phyloP scores from a whole-genome alignment of 2,888 invertebrate genomes.

The Liodrosophila aerea region DNA sequence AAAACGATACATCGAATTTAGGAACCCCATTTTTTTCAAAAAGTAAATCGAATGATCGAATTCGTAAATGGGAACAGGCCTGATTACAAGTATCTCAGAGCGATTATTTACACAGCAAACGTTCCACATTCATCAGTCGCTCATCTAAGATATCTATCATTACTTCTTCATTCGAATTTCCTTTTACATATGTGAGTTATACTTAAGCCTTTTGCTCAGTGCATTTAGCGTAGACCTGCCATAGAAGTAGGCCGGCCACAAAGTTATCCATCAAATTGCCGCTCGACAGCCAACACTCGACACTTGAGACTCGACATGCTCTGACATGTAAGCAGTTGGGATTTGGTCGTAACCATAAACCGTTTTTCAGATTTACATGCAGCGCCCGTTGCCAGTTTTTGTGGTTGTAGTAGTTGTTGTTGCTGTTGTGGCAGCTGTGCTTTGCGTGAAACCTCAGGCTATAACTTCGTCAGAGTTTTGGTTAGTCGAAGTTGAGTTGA shows the following conservation, averaged over 20 bases:
- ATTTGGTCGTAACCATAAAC: conserved; percentile 74
- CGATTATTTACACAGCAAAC: too few relatives aligned
- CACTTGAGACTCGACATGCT: conserved; percentile 51
- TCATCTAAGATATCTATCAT: too few relatives aligned
- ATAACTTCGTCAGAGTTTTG: conserved; percentile 16
- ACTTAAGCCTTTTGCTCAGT: not conserved
- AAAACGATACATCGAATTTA: too few relatives aligned
- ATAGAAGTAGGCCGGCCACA: conserved; percentile 41
- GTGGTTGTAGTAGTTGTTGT: conserved; percentile 48
- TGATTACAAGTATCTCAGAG: too few relatives aligned
- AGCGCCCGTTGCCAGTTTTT: conserved; percentile 31
- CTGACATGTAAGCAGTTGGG: conserved; percentile 64
- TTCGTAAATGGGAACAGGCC: too few relatives aligned
- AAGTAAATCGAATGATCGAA: too few relatives aligned
- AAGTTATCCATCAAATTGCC: conserved; percentile 76
- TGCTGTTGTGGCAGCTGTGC: conserved; percentile 32
- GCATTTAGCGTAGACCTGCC: not conserved
- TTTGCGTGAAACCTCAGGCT: conserved; percentile 28
- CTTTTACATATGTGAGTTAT: too few relatives aligned
- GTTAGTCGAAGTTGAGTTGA: not conserved
- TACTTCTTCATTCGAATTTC: too few relatives aligned
- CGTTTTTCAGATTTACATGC: conserved; percentile 76
- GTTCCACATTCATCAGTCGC: too few relatives aligned
- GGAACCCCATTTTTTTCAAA: too few relatives aligned
- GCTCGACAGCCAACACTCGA: conserved; percentile 32